These are phyloP conservation scores for Clupea harengus DNA, from an alignment of 2,113 vertebrate species.

Conservation along the genomic window DNA sequence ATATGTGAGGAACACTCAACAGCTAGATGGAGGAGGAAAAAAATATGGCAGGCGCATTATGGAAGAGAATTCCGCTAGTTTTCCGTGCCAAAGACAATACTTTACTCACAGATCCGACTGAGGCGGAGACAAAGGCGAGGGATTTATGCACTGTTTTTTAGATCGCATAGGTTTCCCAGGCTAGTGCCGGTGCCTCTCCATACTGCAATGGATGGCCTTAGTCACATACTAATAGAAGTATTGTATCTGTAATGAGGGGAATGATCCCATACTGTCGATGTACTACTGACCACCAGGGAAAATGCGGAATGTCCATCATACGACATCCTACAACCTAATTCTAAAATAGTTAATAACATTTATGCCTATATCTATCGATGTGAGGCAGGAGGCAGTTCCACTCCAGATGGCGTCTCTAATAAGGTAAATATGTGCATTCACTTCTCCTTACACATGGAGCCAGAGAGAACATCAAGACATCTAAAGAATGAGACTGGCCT, in stretches of 20 bases:
- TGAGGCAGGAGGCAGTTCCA: too few relatives aligned
- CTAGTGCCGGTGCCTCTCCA: neutral
- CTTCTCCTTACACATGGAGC: too few relatives aligned
- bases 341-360: neutral
- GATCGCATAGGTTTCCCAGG: neutral
- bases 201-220: neutral
- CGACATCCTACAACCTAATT: neutral
- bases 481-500: too few relatives aligned
- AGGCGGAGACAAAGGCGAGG: slow-evolving; percentile 3
- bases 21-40: neutral
- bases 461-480: too few relatives aligned
- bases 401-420: too few relatives aligned
- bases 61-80: neutral
- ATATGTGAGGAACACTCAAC: neutral
- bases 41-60: neutral
- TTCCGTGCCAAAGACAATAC: slow-evolving; percentile 20
- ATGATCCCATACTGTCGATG: neutral
- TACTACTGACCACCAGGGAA: neutral
- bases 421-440: too few relatives aligned
- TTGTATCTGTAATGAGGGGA: neutral
- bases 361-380: too few relatives aligned
- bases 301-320: neutral
- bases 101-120: neutral
- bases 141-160: slow-evolving; percentile 18
- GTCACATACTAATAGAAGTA: neutral